Base-by-base conservation (phyloP, 2,113 vertebrate genomes). In the Aythya baeri region DNA sequence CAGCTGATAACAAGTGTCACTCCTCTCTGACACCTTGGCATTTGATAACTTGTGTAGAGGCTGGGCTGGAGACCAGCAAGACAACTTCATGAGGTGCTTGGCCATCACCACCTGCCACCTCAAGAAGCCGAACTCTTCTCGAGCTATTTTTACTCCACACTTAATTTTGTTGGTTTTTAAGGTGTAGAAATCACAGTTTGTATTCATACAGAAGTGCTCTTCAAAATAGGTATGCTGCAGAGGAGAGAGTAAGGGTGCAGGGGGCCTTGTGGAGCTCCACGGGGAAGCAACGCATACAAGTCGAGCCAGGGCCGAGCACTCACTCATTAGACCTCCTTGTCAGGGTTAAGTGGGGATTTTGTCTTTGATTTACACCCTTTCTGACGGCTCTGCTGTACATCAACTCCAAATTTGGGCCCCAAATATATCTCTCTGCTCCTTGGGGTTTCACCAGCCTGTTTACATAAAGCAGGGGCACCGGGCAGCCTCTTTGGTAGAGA, bases 281-380 rank as follows among this genome's bases (percentile, higher is more conserved):
- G 1, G 38, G 49, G 29, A 26, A 94, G n/a, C 52, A 34, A 13
- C 17, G 46, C 38, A 11, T 46, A 36, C 31, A 85, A 75, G 27
- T 41, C 21, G 61, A 78, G 80, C 32, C 29, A 75, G 12, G 43
- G 14, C 26, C 54, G 49, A 57, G 49, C 2, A 9, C 17, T 90
- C n/a, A 52, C 32, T 84, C 43, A 22, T 82, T 84, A 92, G 58
- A 67, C 34, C 38, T 84, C 4, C 1, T 61, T 58, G 49, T 88
- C 87, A 88, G 52, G 82, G 72, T 95, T 83, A 94, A 95, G 85
- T 86, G 73, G 73, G 55, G 79, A 72, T 86, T 88, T 89, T 4
- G 18, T 83, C 80, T 68, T 72, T 93, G 91, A 93, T 96, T 96
- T 96, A 88, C 79, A 41, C 17, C 43, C 36, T 38, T 95, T 85